phyloP scores from a whole-genome alignment of 2,888 invertebrate genomes.

The Bombylius major region DNA sequence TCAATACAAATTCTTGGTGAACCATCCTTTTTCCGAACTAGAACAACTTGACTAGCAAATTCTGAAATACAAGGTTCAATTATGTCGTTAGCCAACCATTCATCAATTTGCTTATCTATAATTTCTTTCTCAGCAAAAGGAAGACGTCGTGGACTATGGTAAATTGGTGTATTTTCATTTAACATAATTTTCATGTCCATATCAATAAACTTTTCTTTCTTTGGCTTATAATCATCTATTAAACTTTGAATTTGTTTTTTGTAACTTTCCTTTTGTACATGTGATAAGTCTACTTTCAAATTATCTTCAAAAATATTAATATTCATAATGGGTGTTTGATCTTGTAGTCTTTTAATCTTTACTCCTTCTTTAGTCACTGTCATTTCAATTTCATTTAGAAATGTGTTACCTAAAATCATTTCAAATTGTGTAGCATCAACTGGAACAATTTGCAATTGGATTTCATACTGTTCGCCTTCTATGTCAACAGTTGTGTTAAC shows the following conservation, averaged over 20 bases:
- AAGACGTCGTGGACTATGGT: conserved; percentile 15
- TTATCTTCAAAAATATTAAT: neutral
- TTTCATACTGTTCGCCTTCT: no score
- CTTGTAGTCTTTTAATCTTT: neutral
- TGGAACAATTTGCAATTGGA: neutral
- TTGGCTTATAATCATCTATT: neutral
- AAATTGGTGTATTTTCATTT: conserved; percentile 20
- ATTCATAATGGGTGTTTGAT: neutral
- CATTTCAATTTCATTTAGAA: neutral
- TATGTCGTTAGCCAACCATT: neutral
- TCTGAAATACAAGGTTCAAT: conserved; percentile 8
- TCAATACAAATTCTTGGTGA: conserved; percentile 14
- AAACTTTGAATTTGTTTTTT: neutral
- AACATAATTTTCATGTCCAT: conserved; percentile 19
- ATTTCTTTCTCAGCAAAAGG: no score
- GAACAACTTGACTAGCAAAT: conserved; percentile 15
- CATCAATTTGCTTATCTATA: no score
- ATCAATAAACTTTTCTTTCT: neutral
- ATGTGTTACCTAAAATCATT: neutral
- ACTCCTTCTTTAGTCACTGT: neutral
- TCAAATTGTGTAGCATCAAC: neutral
- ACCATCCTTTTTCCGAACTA: conserved; percentile 14
- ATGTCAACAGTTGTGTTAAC: no score
- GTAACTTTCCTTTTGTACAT: no score
- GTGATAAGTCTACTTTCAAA: no score